Evolutionary conservation across 1,140 invertebrate genomes (phyloP).

Genomic region (Drosophila suzukii): DNA sequence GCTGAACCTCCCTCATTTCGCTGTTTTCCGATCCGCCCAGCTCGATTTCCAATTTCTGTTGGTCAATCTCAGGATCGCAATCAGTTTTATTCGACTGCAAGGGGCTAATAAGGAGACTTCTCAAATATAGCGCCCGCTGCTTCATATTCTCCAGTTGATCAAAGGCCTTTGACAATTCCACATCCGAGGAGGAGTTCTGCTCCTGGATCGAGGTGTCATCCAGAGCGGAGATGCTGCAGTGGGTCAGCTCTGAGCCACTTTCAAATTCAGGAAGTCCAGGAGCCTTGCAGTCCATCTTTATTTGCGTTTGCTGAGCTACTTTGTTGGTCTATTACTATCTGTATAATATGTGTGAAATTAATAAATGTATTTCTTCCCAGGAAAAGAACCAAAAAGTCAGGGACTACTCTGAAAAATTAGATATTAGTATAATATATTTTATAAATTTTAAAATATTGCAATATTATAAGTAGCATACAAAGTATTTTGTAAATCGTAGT

Average conservation of each 20-base stretch:
- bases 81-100: background rate
- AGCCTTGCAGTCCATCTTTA: conserved; percentile 8
- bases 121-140: conserved; percentile 20
- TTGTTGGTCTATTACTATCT: background rate
- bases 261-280: background rate
- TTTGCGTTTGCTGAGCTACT: background rate
- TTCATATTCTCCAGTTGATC: conserved; percentile 34
- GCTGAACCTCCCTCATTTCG: conserved; percentile 12
- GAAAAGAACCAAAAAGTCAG: background rate
- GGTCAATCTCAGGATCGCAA: background rate
- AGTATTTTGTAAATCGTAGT: too few relatives aligned
- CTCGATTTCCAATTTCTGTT: background rate
- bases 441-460: too few relatives aligned
- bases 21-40: conserved; percentile 4
- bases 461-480: too few relatives aligned
- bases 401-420: background rate
- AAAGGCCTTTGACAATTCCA: conserved; percentile 6
- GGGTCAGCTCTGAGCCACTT: background rate
- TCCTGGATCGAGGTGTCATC: background rate
- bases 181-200: background rate
- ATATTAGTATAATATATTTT: background rate
- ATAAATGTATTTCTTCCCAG: background rate
- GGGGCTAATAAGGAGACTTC: background rate
- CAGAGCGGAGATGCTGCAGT: background rate
- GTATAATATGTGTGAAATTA: background rate